Base-by-base conservation (phyloP, 2,888 invertebrate species). In the Rhimphoctona megacephalus region DNA sequence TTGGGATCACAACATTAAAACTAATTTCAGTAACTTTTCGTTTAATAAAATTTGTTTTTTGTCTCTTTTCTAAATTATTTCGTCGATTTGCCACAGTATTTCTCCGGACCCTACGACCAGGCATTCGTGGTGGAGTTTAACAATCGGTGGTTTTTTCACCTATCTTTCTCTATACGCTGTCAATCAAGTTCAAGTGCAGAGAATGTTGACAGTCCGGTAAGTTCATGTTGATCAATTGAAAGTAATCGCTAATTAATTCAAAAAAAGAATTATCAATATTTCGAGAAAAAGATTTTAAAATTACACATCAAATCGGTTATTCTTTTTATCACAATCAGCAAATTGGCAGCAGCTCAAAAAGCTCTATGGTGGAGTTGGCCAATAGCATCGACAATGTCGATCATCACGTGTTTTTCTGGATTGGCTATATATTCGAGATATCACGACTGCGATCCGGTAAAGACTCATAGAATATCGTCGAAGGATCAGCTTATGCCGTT, bases 321-420 rank as follows among this genome's bases (percentile, higher is more conserved):
- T 43, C 39, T 33, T 79, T 64, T 8, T 74, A 14, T 30, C 5
- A 61, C 61, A 7, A 61, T 30, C 61, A 96, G 96, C 89, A 96
- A 96, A 82, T 94, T 98, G 77, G 96, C 96, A 83, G 95, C 96
- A 0, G 97, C 97, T 0, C 97, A 97, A 90, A 94, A 94, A 83
- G 96, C 98, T 8, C 94, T 98, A 5, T 98, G 97, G 97, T 95
- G 96, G 95, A 97, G 97, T 91, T 96, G 97, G 96, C 98, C 98
- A 0, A 97, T 98, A 76, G 95, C 98, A 2, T 96, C 96, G 0
- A 90, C 96, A 0, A 95, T 98, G 9, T 97, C 97, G 90, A 90
- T 97, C 0, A 95, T 96, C 85, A 98, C 98, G 0, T 94, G 95
- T 30, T 95, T 97, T 89, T 96, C 97, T 80, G 98, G 98, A 0